phyloP scores from a whole-genome alignment of 2,113 vertebrate species.

The Clupea harengus region DNA sequence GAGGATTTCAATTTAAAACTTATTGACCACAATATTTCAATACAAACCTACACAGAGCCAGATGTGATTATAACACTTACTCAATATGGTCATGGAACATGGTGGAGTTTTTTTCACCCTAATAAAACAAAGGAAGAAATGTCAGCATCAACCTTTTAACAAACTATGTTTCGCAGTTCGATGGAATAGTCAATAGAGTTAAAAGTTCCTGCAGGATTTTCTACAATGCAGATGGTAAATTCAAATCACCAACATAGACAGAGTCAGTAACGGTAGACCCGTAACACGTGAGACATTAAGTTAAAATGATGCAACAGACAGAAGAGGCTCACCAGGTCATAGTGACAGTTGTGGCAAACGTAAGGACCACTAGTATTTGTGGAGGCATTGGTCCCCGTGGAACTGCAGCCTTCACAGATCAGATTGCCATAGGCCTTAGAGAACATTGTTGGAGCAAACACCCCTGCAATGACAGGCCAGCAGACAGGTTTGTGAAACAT shows the following conservation, averaged over 20 bases:
- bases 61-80: slow-evolving; percentile 67
- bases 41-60: not conserved
- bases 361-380: slow-evolving; percentile 69
- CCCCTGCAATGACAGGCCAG: slow-evolving; percentile 64
- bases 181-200: too few relatives aligned
- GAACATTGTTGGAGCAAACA: slow-evolving; percentile 86
- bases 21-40: not conserved
- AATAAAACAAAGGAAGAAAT: slow-evolving; percentile 23
- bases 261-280: not conserved
- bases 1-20: not conserved
- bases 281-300: not conserved
- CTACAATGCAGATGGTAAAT: too few relatives aligned
- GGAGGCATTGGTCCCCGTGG: slow-evolving; percentile 55
- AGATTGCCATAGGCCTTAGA: slow-evolving; percentile 86
- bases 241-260: too few relatives aligned
- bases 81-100: slow-evolving; percentile 81
- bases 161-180: too few relatives aligned
- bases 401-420: slow-evolving; percentile 79
- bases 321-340: slow-evolving; percentile 74
- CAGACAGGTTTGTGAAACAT: not conserved
- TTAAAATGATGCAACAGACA: not conserved
- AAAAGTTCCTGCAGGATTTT: too few relatives aligned
- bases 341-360: slow-evolving; percentile 81
- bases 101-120: slow-evolving; percentile 71
- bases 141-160: not conserved